A percentile compares a stretch with the other conserved stretches of the same genome.
Evolutionary conservation across 2,888 invertebrate genomes (phyloP).

Genomic region (Orchestes rusci): DNA sequence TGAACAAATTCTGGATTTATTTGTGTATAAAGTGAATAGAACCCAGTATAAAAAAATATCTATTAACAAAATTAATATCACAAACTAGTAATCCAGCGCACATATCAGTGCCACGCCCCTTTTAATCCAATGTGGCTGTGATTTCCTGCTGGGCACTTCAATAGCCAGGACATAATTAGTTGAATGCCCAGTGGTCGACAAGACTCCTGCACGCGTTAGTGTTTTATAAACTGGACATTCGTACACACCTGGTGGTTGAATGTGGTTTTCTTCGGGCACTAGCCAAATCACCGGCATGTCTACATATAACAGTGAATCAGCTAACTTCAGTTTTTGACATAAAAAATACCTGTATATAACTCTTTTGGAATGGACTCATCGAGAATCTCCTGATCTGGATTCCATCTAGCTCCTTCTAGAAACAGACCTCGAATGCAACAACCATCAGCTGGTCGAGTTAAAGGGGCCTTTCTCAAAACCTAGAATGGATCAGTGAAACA

Average conservation of each 20-base stretch:
- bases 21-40: no score
- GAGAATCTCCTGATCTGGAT: conserved; percentile 47
- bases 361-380: conserved; percentile 61
- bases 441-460: conserved; percentile 50
- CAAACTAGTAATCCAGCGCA: conserved; percentile 45
- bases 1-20: no score
- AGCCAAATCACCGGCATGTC: conserved; percentile 66
- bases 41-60: no score
- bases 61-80: no score
- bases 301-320: conserved; percentile 31
- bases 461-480: conserved; percentile 47
- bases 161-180: conserved; percentile 60
- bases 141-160: conserved; percentile 50
- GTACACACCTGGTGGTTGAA: conserved; percentile 47
- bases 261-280: conserved; percentile 60
- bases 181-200: conserved; percentile 63
- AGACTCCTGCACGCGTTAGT: conserved; percentile 52
- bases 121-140: conserved; percentile 55
- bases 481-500: conserved; percentile 33
- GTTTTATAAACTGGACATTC: conserved; percentile 62
- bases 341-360: conserved; percentile 55
- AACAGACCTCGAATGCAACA: conserved; percentile 62
- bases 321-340: background rate
- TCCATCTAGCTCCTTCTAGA: conserved; percentile 76
- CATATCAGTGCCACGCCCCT: conserved; percentile 55